Base-by-base conservation (phyloP, 1,140 invertebrate genomes). In the Drosophila melanica region DNA sequence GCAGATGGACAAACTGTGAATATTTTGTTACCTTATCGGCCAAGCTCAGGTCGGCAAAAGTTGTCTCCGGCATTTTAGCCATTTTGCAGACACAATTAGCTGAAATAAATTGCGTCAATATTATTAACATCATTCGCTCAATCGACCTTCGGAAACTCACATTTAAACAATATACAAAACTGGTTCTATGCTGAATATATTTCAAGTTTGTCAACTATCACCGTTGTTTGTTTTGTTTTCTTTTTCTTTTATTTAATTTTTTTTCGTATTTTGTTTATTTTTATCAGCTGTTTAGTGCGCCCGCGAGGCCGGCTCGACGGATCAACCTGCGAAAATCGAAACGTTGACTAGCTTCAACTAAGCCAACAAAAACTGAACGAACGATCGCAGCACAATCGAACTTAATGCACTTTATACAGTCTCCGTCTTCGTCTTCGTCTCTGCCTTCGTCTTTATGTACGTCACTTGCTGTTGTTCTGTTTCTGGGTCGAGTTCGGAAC, bases 31-130 rank as follows among this genome's bases (percentile, higher is more conserved):
- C 90, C 90, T 91, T 90, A 90, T 91, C 90, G 51, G 81, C 77
- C 72, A 91, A 69, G 47, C 89, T 90, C 57, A 91, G 73, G 59
- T 91, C 90, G 60, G 79, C 85, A 55, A 86, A 79, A 16, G 81
- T 75, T 30, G 90, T 90, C 73, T 91, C 90, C 11, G 79, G 81
- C 79, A 82, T 75, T 78, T 81, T 82, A 57, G 72, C 73, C 87
- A 90, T 90, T 55, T 71, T 77, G 58, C 20, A 48, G 57, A 45
- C 41, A 30, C 45, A 63, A 44, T 27, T 39, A 44, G 45, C 54
- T 18, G 23, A 70, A 75, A 45, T 33, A 54, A 8, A 44, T 20
- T 48, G 45, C n/a, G 55, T 54, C 5, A 42, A 78, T 65, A 71
- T 62, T 64, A 59, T 55, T 66, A 45, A 60, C 33, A 57, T 57